These are phyloP conservation scores for Chloroceryle amazona DNA, from an alignment of 2,797 vertebrate species.

Conservation along the genomic window DNA sequence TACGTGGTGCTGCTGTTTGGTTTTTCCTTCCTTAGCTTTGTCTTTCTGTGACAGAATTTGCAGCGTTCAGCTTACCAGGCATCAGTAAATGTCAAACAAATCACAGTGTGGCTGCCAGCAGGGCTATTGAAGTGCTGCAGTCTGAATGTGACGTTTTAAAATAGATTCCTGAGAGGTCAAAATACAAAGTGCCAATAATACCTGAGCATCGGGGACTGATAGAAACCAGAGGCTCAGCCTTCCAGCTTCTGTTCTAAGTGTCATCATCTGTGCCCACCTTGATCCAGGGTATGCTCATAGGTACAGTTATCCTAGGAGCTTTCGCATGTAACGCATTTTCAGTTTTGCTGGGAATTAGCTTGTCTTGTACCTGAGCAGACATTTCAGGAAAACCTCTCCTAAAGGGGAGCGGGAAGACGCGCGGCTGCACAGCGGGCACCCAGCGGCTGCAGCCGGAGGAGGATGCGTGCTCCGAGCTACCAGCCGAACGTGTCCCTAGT, in stretches of 20 bases:
- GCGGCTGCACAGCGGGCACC: background rate
- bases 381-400: background rate
- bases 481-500: background rate
- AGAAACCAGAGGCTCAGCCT: background rate
- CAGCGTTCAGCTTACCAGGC: background rate
- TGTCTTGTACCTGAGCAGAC: background rate
- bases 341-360: background rate
- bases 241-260: background rate
- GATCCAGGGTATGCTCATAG: background rate
- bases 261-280: background rate
- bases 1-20: background rate
- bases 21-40: conserved; percentile 1
- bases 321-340: background rate
- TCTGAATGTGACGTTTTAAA: background rate
- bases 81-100: conserved; percentile 70
- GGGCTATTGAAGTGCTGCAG: conserved; percentile 7
- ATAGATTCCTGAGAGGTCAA: background rate
- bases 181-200: background rate
- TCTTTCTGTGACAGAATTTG: conserved; percentile 24
- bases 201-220: background rate
- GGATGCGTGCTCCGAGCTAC: background rate
- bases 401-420: background rate
- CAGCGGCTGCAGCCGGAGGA: background rate
- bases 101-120: conserved; percentile 20
- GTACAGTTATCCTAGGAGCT: background rate